Conservation (phyloP, 2,888 invertebrate genomes). For the Stramonita haemastoma region DNA sequence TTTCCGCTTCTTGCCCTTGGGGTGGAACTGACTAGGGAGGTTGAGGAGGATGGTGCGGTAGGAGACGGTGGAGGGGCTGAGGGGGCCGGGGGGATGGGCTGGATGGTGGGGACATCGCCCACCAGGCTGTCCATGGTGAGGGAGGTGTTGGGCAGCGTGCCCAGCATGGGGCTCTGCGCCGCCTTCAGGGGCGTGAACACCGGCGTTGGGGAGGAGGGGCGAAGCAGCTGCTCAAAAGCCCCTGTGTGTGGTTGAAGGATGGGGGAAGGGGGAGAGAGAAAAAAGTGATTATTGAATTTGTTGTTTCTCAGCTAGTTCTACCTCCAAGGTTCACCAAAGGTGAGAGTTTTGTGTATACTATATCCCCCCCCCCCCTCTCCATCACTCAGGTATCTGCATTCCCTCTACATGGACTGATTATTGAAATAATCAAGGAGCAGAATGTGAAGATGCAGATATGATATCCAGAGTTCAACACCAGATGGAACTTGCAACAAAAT, state of each 20-base stretch:
- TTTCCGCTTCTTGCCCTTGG: conserved; percentile 48
- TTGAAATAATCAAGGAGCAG: too few species aligned
- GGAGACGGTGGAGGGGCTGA: conserved; percentile 70
- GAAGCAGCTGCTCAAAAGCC: conserved; percentile 35
- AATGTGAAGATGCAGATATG: too few species aligned
- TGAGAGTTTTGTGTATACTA: too few species aligned
- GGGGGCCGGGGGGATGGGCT: conserved; percentile 64
- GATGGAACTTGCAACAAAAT: too few species aligned
- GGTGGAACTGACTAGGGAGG: conserved; percentile 66
- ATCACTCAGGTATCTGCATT: too few species aligned
- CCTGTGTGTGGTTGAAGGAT: not conserved
- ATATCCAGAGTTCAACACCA: too few species aligned
- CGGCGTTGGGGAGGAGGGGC: conserved; percentile 58
- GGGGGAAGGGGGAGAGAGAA: too few species aligned
- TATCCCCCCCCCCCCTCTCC: too few species aligned
- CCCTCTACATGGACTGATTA: too few species aligned
- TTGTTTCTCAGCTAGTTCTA: too few species aligned
- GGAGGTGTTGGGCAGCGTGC: not conserved
- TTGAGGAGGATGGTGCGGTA: conserved; percentile 68
- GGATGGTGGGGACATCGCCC: conserved; percentile 60
- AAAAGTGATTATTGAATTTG: not conserved
- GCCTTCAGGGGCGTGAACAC: conserved; percentile 56
- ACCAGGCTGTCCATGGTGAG: conserved; percentile 54
- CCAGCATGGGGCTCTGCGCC: conserved; percentile 19
- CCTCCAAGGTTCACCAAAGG: too few species aligned